Conservation (phyloP, 2,113 vertebrate genomes). For the Heliornis fulica region DNA sequence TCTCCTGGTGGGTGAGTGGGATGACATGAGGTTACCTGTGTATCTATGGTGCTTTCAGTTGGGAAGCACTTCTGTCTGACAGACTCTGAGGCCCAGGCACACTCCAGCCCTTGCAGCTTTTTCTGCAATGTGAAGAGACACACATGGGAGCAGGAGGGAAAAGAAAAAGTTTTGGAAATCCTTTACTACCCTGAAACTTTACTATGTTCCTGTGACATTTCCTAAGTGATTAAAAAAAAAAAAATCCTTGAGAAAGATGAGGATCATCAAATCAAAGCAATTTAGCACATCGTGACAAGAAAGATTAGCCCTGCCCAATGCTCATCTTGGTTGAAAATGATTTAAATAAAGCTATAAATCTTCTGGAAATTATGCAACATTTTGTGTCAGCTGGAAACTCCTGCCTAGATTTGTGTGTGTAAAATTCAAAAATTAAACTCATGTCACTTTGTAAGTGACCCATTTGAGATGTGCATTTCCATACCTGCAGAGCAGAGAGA, state of each 20-base stretch:
- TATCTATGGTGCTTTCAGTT: neutral
- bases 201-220: constrained; percentile 45
- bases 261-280: constrained; percentile 71
- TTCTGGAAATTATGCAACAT: constrained; percentile 68
- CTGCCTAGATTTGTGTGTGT: constrained; percentile 17
- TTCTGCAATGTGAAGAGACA: neutral
- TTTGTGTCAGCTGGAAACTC: constrained; percentile 52
- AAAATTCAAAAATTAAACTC: constrained; percentile 21
- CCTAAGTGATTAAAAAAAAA: constrained; percentile 29
- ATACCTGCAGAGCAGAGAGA: neutral
- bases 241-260: constrained; percentile 50
- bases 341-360: constrained; percentile 75
- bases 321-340: constrained; percentile 72
- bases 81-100: neutral
- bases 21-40: neutral
- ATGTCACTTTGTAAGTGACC: constrained; percentile 5
- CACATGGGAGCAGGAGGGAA: neutral
- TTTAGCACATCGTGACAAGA: constrained; percentile 73
- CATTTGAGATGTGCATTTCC: neutral
- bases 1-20: neutral
- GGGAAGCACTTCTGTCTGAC: neutral
- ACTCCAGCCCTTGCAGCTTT: neutral
- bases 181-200: constrained; percentile 28
- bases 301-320: constrained; percentile 70
- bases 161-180: neutral